Conservation (phyloP, 1,140 invertebrate genomes). For the Leptopilina boulardi region DNA sequence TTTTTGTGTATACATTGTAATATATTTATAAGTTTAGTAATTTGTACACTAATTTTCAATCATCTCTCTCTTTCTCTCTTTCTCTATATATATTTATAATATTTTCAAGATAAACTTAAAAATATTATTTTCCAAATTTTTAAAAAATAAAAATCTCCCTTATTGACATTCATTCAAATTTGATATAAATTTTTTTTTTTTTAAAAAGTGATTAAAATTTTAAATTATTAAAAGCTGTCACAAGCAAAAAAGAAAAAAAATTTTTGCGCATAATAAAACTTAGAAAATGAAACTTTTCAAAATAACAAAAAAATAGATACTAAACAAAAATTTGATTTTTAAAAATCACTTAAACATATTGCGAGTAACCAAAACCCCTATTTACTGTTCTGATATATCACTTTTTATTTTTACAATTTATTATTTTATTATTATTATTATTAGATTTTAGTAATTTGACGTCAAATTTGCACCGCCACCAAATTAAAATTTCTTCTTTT, state of each 20-base stretch:
- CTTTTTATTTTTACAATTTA: slow-evolving; percentile 27
- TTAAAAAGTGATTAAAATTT: neutral
- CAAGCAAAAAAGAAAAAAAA: neutral
- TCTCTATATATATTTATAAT: too few species aligned
- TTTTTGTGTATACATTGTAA: neutral
- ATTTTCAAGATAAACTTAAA: neutral
- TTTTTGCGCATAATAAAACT: neutral
- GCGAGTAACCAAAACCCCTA: slow-evolving; percentile 6
- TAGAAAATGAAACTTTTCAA: neutral
- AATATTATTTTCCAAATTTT: neutral
- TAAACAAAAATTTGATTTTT: neutral
- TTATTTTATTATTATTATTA: too few species aligned
- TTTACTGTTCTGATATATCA: neutral
- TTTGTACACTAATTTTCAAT: too few species aligned
- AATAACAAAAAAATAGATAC: slow-evolving; percentile 11
- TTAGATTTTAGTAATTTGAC: slow-evolving; percentile 24
- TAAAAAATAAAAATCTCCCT: neutral
- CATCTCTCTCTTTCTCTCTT: too few species aligned
- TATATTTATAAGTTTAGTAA: too few species aligned
- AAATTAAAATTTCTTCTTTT: neutral
- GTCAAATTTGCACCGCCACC: slow-evolving; percentile 25
- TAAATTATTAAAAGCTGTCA: slow-evolving; percentile 9
- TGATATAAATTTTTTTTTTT: too few species aligned
- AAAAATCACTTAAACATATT: slow-evolving; percentile 4
- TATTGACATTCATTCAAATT: neutral